phyloP scores from a whole-genome alignment of 2,888 invertebrate species.

The Abrostola tripartita region DNA sequence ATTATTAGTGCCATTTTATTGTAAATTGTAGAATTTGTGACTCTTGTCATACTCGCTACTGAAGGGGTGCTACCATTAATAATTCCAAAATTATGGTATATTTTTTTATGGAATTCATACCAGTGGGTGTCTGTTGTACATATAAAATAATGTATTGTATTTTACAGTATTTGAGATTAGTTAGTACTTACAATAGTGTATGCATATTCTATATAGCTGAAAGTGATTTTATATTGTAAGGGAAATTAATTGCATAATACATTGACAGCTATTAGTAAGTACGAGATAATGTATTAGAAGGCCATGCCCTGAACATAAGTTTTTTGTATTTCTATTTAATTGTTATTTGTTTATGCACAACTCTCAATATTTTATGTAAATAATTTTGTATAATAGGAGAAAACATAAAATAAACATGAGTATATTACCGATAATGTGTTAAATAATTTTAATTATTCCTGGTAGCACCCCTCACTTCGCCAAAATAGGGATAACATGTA shows the following conservation, averaged over 20 bases:
- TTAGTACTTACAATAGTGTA: slow-evolving; percentile 87
- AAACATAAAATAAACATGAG: slow-evolving; percentile 89
- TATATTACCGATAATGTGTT: slow-evolving; percentile 88
- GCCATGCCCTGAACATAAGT: slow-evolving; percentile 84
- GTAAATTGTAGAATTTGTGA: slow-evolving; percentile 87
- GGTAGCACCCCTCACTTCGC: slow-evolving; percentile 89
- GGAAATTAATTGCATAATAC: slow-evolving; percentile 86
- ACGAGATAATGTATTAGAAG: slow-evolving; percentile 84
- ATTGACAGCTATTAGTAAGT: slow-evolving; percentile 85
- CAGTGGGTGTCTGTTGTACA: slow-evolving; percentile 87
- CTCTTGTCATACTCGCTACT: slow-evolving; percentile 89
- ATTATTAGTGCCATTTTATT: slow-evolving; percentile 87
- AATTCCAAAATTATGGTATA: slow-evolving; percentile 87
- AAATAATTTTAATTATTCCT: slow-evolving; percentile 89
- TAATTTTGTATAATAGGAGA: slow-evolving; percentile 89
- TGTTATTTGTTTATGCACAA: slow-evolving; percentile 89
- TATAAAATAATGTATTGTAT: slow-evolving; percentile 86
- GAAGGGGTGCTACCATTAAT: slow-evolving; percentile 89
- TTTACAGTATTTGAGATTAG: slow-evolving; percentile 88
- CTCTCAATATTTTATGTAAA: slow-evolving; percentile 89
- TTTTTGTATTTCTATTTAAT: slow-evolving; percentile 88
- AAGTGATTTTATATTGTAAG: slow-evolving; percentile 88
- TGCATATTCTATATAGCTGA: slow-evolving; percentile 87
- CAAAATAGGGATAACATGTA: slow-evolving; percentile 88
- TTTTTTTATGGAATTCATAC: slow-evolving; percentile 87